Conservation (phyloP, 2,113 vertebrate species). For the Bungarus multicinctus region DNA sequence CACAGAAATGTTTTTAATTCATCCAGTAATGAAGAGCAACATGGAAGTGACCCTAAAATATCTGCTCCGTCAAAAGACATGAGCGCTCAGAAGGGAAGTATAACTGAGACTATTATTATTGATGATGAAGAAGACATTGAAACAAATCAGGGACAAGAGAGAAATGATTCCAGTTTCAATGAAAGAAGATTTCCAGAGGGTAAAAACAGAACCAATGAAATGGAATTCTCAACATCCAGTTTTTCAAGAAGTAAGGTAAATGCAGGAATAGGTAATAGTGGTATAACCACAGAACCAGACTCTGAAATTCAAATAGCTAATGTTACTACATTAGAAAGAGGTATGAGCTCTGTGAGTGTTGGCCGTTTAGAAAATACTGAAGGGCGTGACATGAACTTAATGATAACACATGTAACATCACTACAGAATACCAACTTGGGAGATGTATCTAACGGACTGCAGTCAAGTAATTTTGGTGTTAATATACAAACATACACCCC, state of each 20-base stretch:
- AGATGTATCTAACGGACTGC: constrained; percentile 86
- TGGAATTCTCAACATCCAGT: constrained; percentile 77
- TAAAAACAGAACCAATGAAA: constrained; percentile 75
- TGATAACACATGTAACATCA: constrained; percentile 96
- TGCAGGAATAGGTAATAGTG: constrained; percentile 74
- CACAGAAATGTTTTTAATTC: constrained; percentile 69
- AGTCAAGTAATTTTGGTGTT: constrained; percentile 90
- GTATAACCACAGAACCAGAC: constrained; percentile 93
- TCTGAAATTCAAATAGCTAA: constrained; percentile 96
- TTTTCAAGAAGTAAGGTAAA: constrained; percentile 83
- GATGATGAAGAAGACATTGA: constrained; percentile 93
- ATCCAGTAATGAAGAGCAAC: constrained; percentile 73
- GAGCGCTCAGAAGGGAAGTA: constrained; percentile 74
- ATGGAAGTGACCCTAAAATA: constrained; percentile 75
- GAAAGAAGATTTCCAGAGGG: constrained; percentile 72
- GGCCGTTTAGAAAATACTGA: constrained; percentile 72
- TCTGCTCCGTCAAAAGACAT: constrained; percentile 73
- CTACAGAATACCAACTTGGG: constrained; percentile 81
- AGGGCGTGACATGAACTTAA: constrained; percentile 87
- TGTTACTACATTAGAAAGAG: constrained; percentile 91
- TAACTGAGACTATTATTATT: constrained; percentile 94
- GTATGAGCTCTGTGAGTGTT: constrained; percentile 73
- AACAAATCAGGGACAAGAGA: constrained; percentile 78
- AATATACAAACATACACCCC: constrained; percentile 82
- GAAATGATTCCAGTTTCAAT: constrained; percentile 73